Evolutionary conservation across 2,888 invertebrate genomes (phyloP), one percentile per base, ranked within the genome.

Genomic region (Euclidia mi): DNA sequence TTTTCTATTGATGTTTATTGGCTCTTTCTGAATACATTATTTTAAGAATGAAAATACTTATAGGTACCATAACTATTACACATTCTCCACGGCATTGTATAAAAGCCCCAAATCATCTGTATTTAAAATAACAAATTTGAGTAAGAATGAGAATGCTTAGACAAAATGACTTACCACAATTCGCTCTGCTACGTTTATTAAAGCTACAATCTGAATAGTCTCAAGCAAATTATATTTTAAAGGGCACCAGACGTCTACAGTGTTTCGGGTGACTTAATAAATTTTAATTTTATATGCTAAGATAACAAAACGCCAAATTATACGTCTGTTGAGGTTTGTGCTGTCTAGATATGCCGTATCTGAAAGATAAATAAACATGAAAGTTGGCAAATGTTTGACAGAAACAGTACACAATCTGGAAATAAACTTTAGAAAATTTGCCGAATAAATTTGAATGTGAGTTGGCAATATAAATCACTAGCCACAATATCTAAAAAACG

Each of bases 171-270:
- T 29, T 35, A 53, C 50, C 50, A 6, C 28, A 40, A 31, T 64
- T 34, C 11, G 51, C 35, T 56, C 45, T 32, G 56, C 12, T 43
- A 38, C 43, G 20, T 41, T 42, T 25, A 34, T 57, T 49, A 38
- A 49, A 61, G 46, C 42, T 47, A 69, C 65, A 62, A 57, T 57
- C 45, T 48, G 44, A 56, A 53, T 52, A 51, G 56, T 32, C 44
- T 45, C 52, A 48, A 57, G 61, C 50, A 65, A 68, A 68, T 65
- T 57, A 65, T 40, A 57, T 62, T 68, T 65, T 44, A 55, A 49
- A 62, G 37, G 55, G 55, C 43, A 55, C 20, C 59, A 46, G 45
- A 49, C 43, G 51, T 25, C 51, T 29, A 50, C 42, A 61, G 46
- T 62, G 57, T 68, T 68, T 53, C 15, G 52, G 51, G 48, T 61